Evolutionary conservation across 2,797 vertebrate species (phyloP).

Genomic region (Sarcophilus harrisii): DNA sequence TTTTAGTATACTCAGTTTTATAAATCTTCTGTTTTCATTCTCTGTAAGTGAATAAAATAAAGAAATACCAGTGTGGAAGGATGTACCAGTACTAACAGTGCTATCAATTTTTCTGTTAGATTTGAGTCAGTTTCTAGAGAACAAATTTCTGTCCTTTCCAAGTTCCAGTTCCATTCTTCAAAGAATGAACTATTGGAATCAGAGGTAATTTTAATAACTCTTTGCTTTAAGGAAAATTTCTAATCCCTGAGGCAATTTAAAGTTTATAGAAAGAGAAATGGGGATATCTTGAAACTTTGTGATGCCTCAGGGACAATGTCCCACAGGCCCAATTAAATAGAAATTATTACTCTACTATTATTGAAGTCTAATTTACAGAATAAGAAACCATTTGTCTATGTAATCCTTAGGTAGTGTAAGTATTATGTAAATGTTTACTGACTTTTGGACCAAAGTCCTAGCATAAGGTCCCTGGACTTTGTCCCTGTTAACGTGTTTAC

Average conservation of each 20-base stretch:
- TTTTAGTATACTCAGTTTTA: not conserved
- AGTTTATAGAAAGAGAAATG: slow-evolving; percentile 48
- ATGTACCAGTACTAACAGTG: not conserved
- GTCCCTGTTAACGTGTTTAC: not conserved
- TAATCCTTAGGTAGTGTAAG: not conserved
- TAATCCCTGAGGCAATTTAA: slow-evolving; percentile 52
- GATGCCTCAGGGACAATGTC: slow-evolving; percentile 64
- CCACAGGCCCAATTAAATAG: slow-evolving; percentile 59
- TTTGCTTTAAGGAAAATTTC: not conserved
- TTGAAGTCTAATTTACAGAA: slow-evolving; percentile 3
- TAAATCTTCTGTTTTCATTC: slow-evolving; percentile 30
- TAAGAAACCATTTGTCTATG: slow-evolving; percentile 5
- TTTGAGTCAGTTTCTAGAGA: not conserved
- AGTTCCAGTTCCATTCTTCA: slow-evolving; percentile 8
- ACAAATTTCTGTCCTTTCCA: slow-evolving; percentile 39
- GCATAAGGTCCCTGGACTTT: not conserved
- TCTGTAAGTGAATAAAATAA: not conserved
- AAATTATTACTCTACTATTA: slow-evolving; percentile 44
- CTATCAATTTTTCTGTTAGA: not conserved
- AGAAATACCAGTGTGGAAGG: not conserved
- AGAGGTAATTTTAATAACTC: slow-evolving; percentile 51
- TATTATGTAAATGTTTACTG: not conserved
- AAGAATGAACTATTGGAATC: not conserved
- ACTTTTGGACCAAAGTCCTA: not conserved
- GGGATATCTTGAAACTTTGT: slow-evolving; percentile 41